Evolutionary conservation across 2,113 vertebrate genomes (phyloP).

Genomic region (Odocoileus hemionus): DNA sequence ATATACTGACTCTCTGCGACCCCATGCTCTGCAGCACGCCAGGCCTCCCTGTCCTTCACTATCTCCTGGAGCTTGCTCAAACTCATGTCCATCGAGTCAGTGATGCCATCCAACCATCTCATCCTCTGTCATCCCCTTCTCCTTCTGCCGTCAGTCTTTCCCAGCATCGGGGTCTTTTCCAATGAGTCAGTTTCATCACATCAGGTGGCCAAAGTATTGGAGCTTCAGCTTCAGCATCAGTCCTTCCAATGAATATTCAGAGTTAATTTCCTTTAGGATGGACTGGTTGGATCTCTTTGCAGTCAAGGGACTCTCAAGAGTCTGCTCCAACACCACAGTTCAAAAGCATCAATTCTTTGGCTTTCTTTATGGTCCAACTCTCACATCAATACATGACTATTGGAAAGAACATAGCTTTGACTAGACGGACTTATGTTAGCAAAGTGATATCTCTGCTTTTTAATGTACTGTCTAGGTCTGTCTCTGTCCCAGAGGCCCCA

Average conservation of each 20-base stretch:
- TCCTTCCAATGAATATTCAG: neutral
- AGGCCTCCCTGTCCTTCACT: neutral
- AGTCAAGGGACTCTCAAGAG: neutral
- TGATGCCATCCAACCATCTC: neutral
- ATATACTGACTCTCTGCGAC: neutral
- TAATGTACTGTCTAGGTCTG: neutral
- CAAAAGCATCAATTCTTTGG: neutral
- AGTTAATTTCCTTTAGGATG: neutral
- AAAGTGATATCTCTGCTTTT: neutral
- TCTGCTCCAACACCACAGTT: neutral
- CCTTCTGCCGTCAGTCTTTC: neutral
- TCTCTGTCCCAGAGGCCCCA: neutral
- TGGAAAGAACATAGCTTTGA: neutral
- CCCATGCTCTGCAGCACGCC: neutral
- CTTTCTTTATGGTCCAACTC: neutral
- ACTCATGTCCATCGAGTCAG: neutral
- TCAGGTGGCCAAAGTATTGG: neutral
- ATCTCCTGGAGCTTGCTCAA: neutral
- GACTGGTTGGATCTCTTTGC: neutral
- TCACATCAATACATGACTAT: neutral
- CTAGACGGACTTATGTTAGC: neutral
- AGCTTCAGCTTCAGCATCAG: neutral
- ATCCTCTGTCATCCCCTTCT: neutral
- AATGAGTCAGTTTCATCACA: neutral
- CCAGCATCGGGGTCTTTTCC: neutral